Base-by-base conservation (phyloP, 2,888 invertebrate genomes). In the Eurytoma adleriae region DNA sequence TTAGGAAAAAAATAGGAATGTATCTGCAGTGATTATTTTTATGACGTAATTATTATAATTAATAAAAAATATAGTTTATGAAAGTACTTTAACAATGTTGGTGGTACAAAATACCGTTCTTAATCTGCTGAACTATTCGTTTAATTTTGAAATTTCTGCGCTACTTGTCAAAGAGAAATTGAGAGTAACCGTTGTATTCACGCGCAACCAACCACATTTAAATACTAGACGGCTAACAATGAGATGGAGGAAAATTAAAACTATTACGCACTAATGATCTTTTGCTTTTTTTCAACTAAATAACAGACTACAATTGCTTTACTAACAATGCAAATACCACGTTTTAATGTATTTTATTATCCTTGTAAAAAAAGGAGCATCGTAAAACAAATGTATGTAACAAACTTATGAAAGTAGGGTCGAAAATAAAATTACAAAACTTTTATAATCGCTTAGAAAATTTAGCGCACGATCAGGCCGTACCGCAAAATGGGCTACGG, bases 101-200 rank as follows among this genome's bases (percentile, higher is more conserved):
- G 30, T 50, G 30, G 40, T 57, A 56, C 48, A 20, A 52, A 30
- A n/a, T n/a, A 57, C 69, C n/a, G 30, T 59, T 27, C 18, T 70
- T 48, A n/a, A 54, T 56, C 56, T 40, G 30, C 20, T 12, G 18
- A 14, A 50, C 16, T 50, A 50, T 78, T 61, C 50, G 50, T 61
- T 64, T 59, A 62, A 56, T 73, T 73, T 78, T 61, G 2, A 40
- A 54, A 61, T 78, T 78, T 78, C 72, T 68, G 52, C 68, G 48
- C 61, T 68, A 78, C 73, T 73, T 67, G 61, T 62, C 62, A 40
- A 62, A 62, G 72, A 62, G 68, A 73, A 73, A 78, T 78, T 57
- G 57, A 78, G 40, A 54, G 24, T 78, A 78, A 71, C 71, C 48
- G 50, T 52, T 59, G n/a, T 30, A 71, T 57, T 71, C 48, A 24